Evolutionary conservation across 1,140 invertebrate species (phyloP).

Genomic region (Drosophila ercepeae): DNA sequence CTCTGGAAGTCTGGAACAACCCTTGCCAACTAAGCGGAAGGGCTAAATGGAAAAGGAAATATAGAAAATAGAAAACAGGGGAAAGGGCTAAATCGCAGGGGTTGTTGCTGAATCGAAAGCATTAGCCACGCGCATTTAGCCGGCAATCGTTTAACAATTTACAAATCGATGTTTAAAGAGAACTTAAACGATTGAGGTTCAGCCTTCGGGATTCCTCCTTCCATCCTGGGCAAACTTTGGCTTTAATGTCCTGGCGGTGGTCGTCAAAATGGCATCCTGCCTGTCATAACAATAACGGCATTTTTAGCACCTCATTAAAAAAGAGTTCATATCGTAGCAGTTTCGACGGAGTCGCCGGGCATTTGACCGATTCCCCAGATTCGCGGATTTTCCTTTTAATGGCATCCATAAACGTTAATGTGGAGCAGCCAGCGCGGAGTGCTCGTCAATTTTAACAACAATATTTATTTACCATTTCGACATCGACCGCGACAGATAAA

Average conservation of each 20-base stretch:
- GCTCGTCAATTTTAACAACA: conserved; percentile 78
- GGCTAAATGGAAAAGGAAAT: conserved; percentile 5
- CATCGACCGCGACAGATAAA: conserved; percentile 39
- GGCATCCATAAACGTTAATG: conserved; percentile 56
- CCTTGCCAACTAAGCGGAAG: conserved; percentile 57
- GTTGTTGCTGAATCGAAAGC: conserved; percentile 27
- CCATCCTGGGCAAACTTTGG: conserved; percentile 45
- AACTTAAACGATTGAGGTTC: conserved; percentile 44
- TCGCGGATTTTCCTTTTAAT: conserved; percentile 40
- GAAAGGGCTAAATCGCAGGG: conserved; percentile 11
- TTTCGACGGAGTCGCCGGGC: conserved; percentile 38
- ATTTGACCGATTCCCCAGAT: conserved; percentile 11
- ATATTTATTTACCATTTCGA: conserved; percentile 71
- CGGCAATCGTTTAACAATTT: conserved; percentile 81
- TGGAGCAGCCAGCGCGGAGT: conserved; percentile 45
- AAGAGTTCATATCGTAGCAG: conserved; percentile 76
- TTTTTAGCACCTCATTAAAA: conserved; percentile 83
- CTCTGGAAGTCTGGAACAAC: conserved; percentile 38
- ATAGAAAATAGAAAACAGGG: background rate
- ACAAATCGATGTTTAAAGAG: conserved; percentile 82
- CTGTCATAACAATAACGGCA: conserved; percentile 81
- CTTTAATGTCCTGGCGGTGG: conserved; percentile 61
- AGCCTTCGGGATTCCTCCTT: conserved; percentile 8
- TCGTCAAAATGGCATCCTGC: conserved; percentile 64
- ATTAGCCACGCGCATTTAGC: conserved; percentile 78